Base-by-base conservation (phyloP, 2,113 vertebrate genomes). In the Oreochromis aureus region DNA sequence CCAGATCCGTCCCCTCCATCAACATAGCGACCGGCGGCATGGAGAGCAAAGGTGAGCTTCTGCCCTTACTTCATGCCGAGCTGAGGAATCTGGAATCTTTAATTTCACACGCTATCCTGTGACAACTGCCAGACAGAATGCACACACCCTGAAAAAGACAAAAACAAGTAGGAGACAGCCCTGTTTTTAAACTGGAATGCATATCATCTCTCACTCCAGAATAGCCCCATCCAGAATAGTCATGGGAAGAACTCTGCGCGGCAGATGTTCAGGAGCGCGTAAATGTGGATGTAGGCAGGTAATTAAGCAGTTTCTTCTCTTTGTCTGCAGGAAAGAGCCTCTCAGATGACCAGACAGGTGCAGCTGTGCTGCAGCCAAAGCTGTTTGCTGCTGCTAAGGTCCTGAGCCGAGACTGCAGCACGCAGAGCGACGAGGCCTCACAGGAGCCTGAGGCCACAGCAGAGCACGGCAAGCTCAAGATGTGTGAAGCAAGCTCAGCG, bases 1-100 rank as follows among this genome's bases (percentile, higher is more conserved):
- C 98, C 51, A 97, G 97, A 53, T 99, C 98, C 0, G 98, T 99
- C 87, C 98, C 99, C 2, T 98, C 98, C 12, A 88, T 99, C 94
- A 94, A 91, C 92, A 96, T 96, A 0, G 91, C 92, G 0, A 87
- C 91, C 61, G 93, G 69, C 19, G 90, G 69, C 55, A 84, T 71
- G 36, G 86, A 46, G 44, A 89, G 34, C 18, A 95, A 95, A 95
- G 96, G 96, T 97, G 89, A 95, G 95, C 7, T 9, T 46, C 39
- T 63, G 10, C 16, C 54, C 13, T 10, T 12, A 32, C 51, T 58
- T 92, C 82, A n/a, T 46, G 30, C 46, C 30, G 16, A 24, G 44
- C 22, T 4, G 10, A 61, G 81, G 55, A 84, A 83, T 82, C 53
- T 73, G 36, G 5, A 78, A 79, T 89, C 89, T 81, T 88, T 71